Base-by-base conservation (phyloP, 2,113 vertebrate genomes). In the Bujurquina vittata region DNA sequence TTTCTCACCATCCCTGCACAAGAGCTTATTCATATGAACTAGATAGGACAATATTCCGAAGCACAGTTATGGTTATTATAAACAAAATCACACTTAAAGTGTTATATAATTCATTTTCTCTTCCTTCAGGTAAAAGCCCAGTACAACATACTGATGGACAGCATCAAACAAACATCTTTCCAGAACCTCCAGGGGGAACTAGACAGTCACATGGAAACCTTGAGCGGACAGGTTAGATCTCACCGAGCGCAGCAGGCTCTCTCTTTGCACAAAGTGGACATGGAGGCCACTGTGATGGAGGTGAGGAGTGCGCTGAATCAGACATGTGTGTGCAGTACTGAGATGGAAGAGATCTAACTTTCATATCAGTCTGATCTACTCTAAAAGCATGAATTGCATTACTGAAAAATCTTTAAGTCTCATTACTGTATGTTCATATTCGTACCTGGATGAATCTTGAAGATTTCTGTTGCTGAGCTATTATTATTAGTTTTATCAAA, bases 241-340 rank as follows among this genome's bases (percentile, higher is more conserved):
- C 95, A 96, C 62, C 94, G 95, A 75, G 93, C 95, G 15, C 95
- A 95, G 86, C 97, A 97, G 92, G 95, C 96, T 14, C 95, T 96
- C 22, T 94, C 96, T 62, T 91, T 96, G 84, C 95, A 95, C 83
- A 96, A 97, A 88, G 94, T 97, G 92, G 96, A 97, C 88, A 94
- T 97, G 94, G 95, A 97, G 57, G 95, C 94, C 79, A 96, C 96
- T 63, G 95, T 97, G 84, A 95, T 96, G 90, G 95, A 96, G 69
- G 94, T 94, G 83, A 87, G 87, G 22, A 15, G 18, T 22, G 33
- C 10, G 7, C 3, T 73, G 15, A 60, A 15, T 60, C 35, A 46
- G 14, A 11, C 52, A 52, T 1, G 0, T 3, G 26, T 72, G 29
- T 52, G 20, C 23, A 72, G 18, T 54, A 9, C 10, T n/a, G 17